phyloP scores from a whole-genome alignment of 2,888 invertebrate genomes.

The Ectemnius continuus region DNA sequence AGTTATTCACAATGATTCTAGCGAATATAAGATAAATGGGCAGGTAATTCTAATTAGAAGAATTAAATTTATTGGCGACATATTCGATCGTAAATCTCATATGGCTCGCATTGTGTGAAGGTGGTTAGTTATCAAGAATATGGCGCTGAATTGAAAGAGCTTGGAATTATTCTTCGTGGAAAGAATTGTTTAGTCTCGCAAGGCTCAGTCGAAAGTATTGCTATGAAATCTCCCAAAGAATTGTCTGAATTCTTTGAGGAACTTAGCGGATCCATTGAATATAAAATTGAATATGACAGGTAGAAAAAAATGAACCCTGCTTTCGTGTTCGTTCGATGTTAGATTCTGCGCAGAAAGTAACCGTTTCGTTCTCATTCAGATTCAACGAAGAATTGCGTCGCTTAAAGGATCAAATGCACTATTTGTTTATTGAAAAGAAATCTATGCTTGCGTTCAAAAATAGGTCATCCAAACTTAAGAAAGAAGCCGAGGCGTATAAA shows the following conservation, averaged over 20 bases:
- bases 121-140: constrained; percentile 36
- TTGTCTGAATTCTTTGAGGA: constrained; percentile 96
- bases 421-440: constrained; percentile 86
- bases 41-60: constrained; percentile 79
- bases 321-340: no score
- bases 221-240: constrained; percentile 98
- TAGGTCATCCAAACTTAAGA: constrained; percentile 95
- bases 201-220: constrained; percentile 97
- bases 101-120: constrained; percentile 15
- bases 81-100: no score
- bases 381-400: constrained; percentile 93
- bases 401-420: constrained; percentile 96
- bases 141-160: constrained; percentile 70
- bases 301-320: constrained; percentile 51
- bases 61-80: no score
- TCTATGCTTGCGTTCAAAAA: constrained; percentile 96
- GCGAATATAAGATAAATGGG: constrained; percentile 93
- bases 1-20: constrained; percentile 89
- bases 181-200: constrained; percentile 99
- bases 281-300: constrained; percentile 94
- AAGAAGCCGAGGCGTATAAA: constrained; percentile 97
- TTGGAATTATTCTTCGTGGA: constrained; percentile 97
- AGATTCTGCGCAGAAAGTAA: no score
- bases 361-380: constrained; percentile 64
- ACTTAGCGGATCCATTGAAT: constrained; percentile 95